These are phyloP conservation scores for Gasterosteus aculeatus DNA, from an alignment of 2,113 vertebrate species.

Conservation along the genomic window DNA sequence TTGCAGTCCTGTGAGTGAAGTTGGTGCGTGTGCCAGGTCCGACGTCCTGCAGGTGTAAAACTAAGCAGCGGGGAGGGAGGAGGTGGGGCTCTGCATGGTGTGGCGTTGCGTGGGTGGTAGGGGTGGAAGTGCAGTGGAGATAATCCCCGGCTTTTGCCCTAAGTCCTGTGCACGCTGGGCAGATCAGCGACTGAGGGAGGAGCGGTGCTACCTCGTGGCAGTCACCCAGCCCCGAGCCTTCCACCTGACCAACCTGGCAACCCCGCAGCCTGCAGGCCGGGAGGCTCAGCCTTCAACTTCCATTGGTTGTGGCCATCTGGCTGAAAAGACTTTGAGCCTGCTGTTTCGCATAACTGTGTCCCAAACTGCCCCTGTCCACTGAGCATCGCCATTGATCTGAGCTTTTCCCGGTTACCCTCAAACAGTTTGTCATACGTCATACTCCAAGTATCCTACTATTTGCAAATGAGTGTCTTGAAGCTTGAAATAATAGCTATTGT, in stretches of 20 bases:
- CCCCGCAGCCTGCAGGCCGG: conserved; percentile 52
- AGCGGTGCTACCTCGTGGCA: conserved; percentile 85
- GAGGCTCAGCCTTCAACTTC: conserved; percentile 56
- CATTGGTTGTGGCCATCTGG: conserved; percentile 40
- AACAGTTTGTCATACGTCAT: conserved; percentile 6
- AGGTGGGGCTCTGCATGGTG: conserved; percentile 8
- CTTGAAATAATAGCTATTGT: conserved; percentile 29
- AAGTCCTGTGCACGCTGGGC: conserved; percentile 85
- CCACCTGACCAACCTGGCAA: conserved; percentile 82
- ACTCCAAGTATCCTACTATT: not conserved
- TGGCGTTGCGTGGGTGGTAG: conserved; percentile 67
- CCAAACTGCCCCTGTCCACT: conserved; percentile 45
- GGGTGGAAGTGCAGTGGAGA: conserved; percentile 78
- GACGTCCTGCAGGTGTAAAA: conserved; percentile 35
- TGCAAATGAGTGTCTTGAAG: conserved; percentile 22
- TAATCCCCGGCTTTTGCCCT: conserved; percentile 85
- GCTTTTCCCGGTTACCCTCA: not conserved
- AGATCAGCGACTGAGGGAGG: conserved; percentile 85
- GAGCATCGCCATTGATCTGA: not conserved
- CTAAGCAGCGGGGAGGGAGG: conserved; percentile 2
- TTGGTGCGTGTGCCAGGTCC: conserved; percentile 5
- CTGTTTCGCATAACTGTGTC: conserved; percentile 35
- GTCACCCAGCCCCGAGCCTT: conserved; percentile 80
- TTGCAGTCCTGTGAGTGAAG: not conserved
- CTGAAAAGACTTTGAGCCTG: conserved; percentile 41